Percentiles rank a stretch among this genome's conserved stretches.
phyloP scores from a whole-genome alignment of 1,140 invertebrate species.

The Colletes latitarsis region DNA sequence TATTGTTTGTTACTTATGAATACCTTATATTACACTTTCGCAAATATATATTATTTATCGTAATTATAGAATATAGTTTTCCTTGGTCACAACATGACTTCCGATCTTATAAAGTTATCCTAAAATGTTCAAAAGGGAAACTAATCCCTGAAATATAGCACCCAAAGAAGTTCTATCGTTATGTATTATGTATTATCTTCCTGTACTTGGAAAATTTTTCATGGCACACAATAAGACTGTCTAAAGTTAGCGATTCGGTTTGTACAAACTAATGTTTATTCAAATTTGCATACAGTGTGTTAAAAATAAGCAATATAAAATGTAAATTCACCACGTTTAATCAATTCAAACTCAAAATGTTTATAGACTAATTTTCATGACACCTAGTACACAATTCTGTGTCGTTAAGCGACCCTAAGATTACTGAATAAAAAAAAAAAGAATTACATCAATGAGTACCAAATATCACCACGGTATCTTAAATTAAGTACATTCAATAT shows the following conservation, averaged over 20 bases:
- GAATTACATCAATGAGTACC: constrained; percentile 65
- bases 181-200: constrained; percentile 38
- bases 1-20: constrained; percentile 57
- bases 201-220: constrained; percentile 46
- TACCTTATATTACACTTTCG: constrained; percentile 61
- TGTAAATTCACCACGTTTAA: constrained; percentile 55
- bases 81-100: constrained; percentile 61
- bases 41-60: constrained; percentile 56
- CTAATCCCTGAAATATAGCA: constrained; percentile 64
- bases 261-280: constrained; percentile 78
- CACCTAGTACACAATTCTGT: constrained; percentile 62
- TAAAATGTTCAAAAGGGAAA: constrained; percentile 55
- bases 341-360: constrained; percentile 52
- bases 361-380: constrained; percentile 42
- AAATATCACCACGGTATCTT: constrained; percentile 76
- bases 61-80: constrained; percentile 58
- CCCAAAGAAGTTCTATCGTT: constrained; percentile 53
- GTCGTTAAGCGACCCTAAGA: constrained; percentile 60
- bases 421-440: constrained; percentile 60
- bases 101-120: constrained; percentile 62
- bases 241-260: constrained; percentile 62
- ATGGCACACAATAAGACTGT: constrained; percentile 61
- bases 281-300: constrained; percentile 75
- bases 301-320: constrained; percentile 78
- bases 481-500: constrained; percentile 80